Conservation (phyloP, 2,113 vertebrate species). For the Malurus elegans region DNA sequence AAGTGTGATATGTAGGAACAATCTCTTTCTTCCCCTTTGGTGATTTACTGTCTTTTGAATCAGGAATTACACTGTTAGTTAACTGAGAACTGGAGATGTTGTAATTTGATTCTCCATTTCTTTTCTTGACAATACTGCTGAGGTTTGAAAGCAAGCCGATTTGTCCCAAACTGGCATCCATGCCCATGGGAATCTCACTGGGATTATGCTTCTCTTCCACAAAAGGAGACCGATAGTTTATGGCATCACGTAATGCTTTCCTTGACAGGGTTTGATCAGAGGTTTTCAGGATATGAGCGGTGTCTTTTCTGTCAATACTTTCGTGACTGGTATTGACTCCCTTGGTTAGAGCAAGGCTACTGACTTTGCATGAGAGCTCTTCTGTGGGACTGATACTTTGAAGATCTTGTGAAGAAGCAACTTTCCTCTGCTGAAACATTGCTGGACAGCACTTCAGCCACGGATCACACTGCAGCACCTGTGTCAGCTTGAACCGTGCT, state of each 20-base stretch:
- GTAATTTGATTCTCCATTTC: slow-evolving; percentile 80
- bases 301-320: slow-evolving; percentile 82
- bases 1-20: slow-evolving; percentile 71
- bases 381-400: slow-evolving; percentile 75
- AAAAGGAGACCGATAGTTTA: slow-evolving; percentile 71
- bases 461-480: slow-evolving; percentile 73
- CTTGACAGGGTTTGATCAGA: slow-evolving; percentile 71
- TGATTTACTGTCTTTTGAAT: slow-evolving; percentile 57
- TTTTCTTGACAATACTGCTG: slow-evolving; percentile 78
- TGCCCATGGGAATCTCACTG: slow-evolving; percentile 57
- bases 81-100: slow-evolving; percentile 88
- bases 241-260: slow-evolving; percentile 81
- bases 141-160: slow-evolving; percentile 80
- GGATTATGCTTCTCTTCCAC: slow-evolving; percentile 72
- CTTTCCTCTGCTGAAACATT: slow-evolving; percentile 77
- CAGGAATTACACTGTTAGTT: slow-evolving; percentile 36
- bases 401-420: slow-evolving; percentile 76
- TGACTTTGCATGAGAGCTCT: slow-evolving; percentile 72
- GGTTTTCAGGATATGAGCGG: slow-evolving; percentile 71
- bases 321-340: slow-evolving; percentile 75
- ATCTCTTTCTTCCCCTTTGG: slow-evolving; percentile 77
- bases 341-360: slow-evolving; percentile 58
- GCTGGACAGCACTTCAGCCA: slow-evolving; percentile 76
- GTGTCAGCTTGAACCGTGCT: slow-evolving; percentile 62
- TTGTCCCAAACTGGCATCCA: slow-evolving; percentile 71